Percentiles rank a stretch among this genome's conserved stretches.
phyloP scores from a whole-genome alignment of 2,888 invertebrate genomes.

The Mycogona germanica region DNA sequence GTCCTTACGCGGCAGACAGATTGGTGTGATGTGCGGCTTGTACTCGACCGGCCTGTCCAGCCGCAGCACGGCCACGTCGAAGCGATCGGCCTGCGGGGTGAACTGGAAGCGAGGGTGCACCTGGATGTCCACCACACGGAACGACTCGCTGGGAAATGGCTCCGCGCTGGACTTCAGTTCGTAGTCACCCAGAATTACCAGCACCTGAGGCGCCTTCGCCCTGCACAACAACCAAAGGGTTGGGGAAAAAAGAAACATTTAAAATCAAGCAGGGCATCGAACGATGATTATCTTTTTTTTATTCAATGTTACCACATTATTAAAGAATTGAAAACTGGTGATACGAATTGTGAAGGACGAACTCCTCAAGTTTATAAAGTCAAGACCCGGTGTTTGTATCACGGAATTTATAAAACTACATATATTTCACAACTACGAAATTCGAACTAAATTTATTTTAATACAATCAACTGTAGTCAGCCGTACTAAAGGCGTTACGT shows the following conservation, averaged over 20 bases:
- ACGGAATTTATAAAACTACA: too few relatives aligned
- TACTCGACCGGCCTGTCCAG: constrained; percentile 47
- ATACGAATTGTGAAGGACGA: not conserved
- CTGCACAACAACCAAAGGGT: not conserved
- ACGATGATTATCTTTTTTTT: not conserved
- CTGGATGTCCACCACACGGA: constrained; percentile 78
- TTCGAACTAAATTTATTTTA: too few relatives aligned
- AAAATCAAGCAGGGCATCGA: too few relatives aligned
- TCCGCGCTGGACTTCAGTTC: constrained; percentile 88
- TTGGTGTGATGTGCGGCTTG: constrained; percentile 22
- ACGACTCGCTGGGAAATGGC: constrained; percentile 79
- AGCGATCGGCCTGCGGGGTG: constrained; percentile 67
- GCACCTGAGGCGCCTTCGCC: constrained; percentile 60
- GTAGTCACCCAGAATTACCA: constrained; percentile 84
- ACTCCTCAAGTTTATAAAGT: too few relatives aligned
- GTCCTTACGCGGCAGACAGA: constrained; percentile 21
- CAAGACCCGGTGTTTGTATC: too few relatives aligned
- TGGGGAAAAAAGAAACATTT: constrained; percentile 7
- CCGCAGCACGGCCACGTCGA: constrained; percentile 79
- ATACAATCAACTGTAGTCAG: too few relatives aligned
- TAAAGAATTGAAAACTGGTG: not conserved
- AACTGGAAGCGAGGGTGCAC: constrained; percentile 87
- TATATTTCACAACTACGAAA: too few relatives aligned
- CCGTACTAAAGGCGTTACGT: too few relatives aligned
- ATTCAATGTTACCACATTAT: not conserved